Base-by-base conservation (phyloP, 2,113 vertebrate genomes). In the Chloropsis hardwickii region DNA sequence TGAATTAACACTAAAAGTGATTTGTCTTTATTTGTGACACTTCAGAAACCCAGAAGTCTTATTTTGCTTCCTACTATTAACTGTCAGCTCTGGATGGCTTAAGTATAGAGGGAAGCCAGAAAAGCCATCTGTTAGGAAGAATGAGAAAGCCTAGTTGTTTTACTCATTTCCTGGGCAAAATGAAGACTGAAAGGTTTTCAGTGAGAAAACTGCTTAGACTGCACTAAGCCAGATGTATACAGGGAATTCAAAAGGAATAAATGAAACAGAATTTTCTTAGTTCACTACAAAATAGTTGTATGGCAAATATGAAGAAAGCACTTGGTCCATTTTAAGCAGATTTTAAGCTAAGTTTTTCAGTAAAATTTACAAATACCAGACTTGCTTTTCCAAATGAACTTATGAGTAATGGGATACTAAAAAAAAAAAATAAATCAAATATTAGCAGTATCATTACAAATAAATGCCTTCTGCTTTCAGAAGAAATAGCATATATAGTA, bases 81-180 rank as follows among this genome's bases (percentile, higher is more conserved):
- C 93, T 94, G 96, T 92, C 86, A 86, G 86, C 64, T 86, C 96
- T 96, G 91, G 88, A 94, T 86, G 71, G 76, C 88, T 92, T 77
- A 90, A 92, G 80, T 51, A 78, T 39, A 97, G 91, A 94, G 91
- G 47, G 69, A 86, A 96, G 95, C 95, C 96, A 97, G 92, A 90
- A 95, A 97, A 96, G 95, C 96, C 95, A 97, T 96, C 96, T 97
- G 96, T 84, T 90, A 95, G 92, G 96, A 92, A 96, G 91, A 95
- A 96, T 86, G 64, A 96, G 79, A 95, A 94, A 95, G 96, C 94
- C 94, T 95, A 96, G 50, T 95, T 97, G 95, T 96, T 97, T 94
- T 97, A 94, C 95, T 97, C 95, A 96, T 94, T 97, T 97, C 96
- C 96, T 96, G 95, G 83, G 92, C 64, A 97, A 96, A 94, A 93